A percentile compares a stretch with the other conserved stretches of the same genome.
Conservation (phyloP, 2,797 vertebrate species). For the Malurus splendens region DNA sequence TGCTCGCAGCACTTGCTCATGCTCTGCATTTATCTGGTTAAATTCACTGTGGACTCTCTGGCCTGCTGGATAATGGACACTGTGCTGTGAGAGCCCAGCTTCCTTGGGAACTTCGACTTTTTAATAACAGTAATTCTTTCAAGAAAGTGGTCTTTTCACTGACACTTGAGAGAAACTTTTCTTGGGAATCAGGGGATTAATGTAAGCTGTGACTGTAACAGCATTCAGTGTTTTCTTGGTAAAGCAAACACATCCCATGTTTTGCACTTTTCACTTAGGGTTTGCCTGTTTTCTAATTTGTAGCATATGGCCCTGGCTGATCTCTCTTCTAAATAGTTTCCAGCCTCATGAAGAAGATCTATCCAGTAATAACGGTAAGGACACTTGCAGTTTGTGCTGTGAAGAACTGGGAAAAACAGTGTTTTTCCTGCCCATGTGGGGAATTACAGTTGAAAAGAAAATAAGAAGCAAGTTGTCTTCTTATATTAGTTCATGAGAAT, state of each 20-base stretch:
- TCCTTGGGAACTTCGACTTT: background rate
- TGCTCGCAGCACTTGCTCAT: background rate
- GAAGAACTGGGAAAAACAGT: background rate
- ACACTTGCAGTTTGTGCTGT: background rate
- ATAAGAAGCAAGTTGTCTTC: background rate
- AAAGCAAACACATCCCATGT: background rate
- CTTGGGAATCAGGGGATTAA: background rate
- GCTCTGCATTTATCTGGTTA: background rate
- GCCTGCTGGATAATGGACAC: background rate
- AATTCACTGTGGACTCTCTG: background rate
- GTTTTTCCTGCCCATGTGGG: background rate
- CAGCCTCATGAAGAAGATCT: slow-evolving; percentile 90
- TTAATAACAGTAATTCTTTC: background rate
- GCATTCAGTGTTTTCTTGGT: background rate
- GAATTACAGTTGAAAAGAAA: background rate
- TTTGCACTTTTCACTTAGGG: background rate
- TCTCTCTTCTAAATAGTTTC: slow-evolving; percentile 94
- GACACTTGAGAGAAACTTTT: background rate
- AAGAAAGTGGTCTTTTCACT: background rate
- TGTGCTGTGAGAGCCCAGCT: background rate
- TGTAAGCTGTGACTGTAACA: background rate
- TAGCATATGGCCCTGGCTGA: slow-evolving; percentile 97
- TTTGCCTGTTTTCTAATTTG: slow-evolving; percentile 38
- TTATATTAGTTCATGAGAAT: background rate
- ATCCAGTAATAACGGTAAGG: slow-evolving; percentile 82